Evolutionary conservation across 2,113 vertebrate genomes (phyloP).

Genomic region (Xenotilapia leptura): DNA sequence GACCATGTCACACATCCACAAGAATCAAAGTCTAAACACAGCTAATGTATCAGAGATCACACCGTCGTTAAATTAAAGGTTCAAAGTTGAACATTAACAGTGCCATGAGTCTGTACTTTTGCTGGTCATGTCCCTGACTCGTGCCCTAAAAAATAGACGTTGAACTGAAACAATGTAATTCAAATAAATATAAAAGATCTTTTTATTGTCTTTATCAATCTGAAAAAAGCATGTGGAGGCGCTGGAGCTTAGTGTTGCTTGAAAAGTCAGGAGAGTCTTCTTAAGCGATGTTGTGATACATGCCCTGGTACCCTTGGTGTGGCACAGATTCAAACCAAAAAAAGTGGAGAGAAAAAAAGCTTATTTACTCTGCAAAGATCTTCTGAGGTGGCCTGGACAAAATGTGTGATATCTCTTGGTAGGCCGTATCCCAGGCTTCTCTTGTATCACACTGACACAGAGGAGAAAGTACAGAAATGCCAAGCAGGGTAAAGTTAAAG

Average conservation of each 20-base stretch:
- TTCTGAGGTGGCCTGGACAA: background rate
- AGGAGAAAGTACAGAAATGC: background rate
- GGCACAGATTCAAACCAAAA: background rate
- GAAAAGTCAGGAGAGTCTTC: background rate
- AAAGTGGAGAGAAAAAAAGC: too few species aligned
- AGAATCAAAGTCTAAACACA: background rate
- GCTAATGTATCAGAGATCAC: background rate
- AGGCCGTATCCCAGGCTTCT: background rate
- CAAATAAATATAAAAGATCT: background rate
- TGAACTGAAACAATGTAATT: background rate
- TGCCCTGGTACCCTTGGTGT: background rate
- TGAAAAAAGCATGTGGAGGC: background rate
- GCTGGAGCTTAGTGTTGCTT: background rate
- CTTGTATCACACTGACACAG: background rate
- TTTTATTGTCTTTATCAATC: background rate
- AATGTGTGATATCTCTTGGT: background rate
- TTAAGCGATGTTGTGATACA: background rate
- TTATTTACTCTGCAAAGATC: background rate
- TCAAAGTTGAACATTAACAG: background rate
- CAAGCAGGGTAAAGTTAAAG: background rate
- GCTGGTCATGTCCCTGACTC: background rate
- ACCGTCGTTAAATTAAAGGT: background rate
- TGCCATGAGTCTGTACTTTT: background rate
- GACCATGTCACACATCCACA: rapidly evolving
- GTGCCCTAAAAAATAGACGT: rapidly evolving